Percentiles rank a stretch among this genome's conserved stretches.
Conservation (phyloP, 2,797 vertebrate genomes). For the Acrossocheilus fasciatus region DNA sequence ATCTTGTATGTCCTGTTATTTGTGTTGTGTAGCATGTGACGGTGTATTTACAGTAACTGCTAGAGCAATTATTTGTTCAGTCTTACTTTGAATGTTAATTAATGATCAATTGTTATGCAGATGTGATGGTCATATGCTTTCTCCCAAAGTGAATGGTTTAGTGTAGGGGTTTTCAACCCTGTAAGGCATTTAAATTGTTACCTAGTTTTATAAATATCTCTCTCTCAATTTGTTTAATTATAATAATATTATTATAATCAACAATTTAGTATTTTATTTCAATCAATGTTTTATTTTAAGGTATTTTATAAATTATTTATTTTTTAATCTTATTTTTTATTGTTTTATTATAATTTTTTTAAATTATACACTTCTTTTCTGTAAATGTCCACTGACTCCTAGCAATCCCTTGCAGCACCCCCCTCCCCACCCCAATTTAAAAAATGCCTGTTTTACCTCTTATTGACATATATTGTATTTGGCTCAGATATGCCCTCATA, state of each 20-base stretch:
- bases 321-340: background rate
- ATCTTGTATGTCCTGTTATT: background rate
- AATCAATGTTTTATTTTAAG: background rate
- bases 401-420: background rate
- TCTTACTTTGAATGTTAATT: conserved; percentile 12
- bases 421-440: too few relatives aligned
- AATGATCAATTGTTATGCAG: conserved; percentile 1
- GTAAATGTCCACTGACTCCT: background rate
- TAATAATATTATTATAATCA: too few relatives aligned
- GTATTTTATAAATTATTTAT: background rate
- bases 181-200: background rate
- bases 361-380: background rate
- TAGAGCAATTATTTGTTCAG: conserved; percentile 2
- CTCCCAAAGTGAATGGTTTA: background rate
- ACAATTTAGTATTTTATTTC: background rate
- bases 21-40: background rate
- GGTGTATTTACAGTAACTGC: background rate
- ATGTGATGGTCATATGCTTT: conserved; percentile 3
- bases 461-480: background rate
- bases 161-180: background rate
- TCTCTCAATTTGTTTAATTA: too few relatives aligned
- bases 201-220: too few relatives aligned
- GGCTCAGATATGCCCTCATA: background rate
- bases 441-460: background rate
- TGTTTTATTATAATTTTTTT: background rate